Evolutionary conservation across 2,797 vertebrate species (phyloP), one percentile per base, ranked within the genome.

Genomic region (Gallinago nigripennis): DNA sequence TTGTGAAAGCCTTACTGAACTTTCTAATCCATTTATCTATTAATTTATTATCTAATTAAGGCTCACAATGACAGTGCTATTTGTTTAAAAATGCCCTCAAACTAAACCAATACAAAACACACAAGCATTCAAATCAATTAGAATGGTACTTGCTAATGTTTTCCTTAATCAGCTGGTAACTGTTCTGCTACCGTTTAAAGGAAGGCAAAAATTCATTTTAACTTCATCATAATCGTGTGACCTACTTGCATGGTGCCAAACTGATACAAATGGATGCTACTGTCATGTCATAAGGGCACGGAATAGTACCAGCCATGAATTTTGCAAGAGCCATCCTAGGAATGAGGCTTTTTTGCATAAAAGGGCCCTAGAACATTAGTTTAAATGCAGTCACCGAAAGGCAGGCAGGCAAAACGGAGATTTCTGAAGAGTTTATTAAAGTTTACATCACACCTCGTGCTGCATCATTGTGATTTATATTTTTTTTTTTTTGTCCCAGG

Each of bases 21-120:
- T 96, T 96, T 96, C 92, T 96, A 97, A 98, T 97, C 96, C 97
- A 98, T 97, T 97, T 97, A 97, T 98, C 97, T 98, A 98, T 98
- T 98, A 98, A 98, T 98, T 98, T 98, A 98, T 98, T 98, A 97
- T 97, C 97, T 97, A 98, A 98, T 98, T 98, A 98, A 97, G 96
- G 81, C 88, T 97, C 90, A 94, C 92, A 92, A 93, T 96, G 97
- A 97, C 96, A 97, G 92, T 35, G 45, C 95, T 97, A 97, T 98
- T 98, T 98, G 97, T 98, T 98, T 96, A 96, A 97, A 97, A 97
- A 97, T 97, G 97, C 95, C 97, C 96, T 97, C 76, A 18, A 97
- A 98, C 97, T 90, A 98, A 98, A 97, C 96, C 94, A 97, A 96
- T 95, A 96, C 35, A 94, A 92, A 95, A 97, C 95, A 96, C 88